Evolutionary conservation across 2,113 vertebrate genomes (phyloP).

Genomic region (Sigmodon hispidus): DNA sequence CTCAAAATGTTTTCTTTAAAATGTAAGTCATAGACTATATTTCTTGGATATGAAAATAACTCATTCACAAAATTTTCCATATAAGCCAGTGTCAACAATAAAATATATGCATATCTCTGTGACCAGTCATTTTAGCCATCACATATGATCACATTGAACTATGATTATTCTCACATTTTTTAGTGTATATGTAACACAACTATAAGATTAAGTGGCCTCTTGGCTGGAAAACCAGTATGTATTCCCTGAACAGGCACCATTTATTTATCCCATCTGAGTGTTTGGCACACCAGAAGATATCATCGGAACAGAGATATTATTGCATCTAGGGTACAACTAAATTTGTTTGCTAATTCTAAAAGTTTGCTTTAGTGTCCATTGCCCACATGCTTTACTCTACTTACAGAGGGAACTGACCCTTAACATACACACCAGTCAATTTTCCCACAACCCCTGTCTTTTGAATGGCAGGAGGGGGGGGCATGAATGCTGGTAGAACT

Average conservation of each 20-base stretch:
- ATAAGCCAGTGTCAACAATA: conserved; percentile 22
- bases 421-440: fast-evolving
- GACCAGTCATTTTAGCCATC: conserved; percentile 13
- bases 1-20: conserved; percentile 17
- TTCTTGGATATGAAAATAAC: conserved; percentile 56
- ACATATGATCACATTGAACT: background rate
- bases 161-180: conserved; percentile 22
- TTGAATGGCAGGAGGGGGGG: background rate
- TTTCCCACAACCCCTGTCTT: background rate
- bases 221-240: conserved; percentile 48
- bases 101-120: conserved; percentile 36
- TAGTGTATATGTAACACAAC: background rate
- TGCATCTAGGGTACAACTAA: background rate
- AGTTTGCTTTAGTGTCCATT: background rate
- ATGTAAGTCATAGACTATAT: background rate
- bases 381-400: background rate
- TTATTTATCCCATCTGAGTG: conserved; percentile 50
- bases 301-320: background rate
- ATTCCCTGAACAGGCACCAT: conserved; percentile 7
- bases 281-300: conserved; percentile 6
- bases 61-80: conserved; percentile 47
- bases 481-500: background rate
- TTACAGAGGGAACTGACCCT: background rate
- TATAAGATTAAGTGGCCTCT: conserved; percentile 23
- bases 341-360: background rate